These are phyloP conservation scores for Phalloptychus januarius DNA, from an alignment of 2,797 vertebrate genomes.

Conservation along the genomic window DNA sequence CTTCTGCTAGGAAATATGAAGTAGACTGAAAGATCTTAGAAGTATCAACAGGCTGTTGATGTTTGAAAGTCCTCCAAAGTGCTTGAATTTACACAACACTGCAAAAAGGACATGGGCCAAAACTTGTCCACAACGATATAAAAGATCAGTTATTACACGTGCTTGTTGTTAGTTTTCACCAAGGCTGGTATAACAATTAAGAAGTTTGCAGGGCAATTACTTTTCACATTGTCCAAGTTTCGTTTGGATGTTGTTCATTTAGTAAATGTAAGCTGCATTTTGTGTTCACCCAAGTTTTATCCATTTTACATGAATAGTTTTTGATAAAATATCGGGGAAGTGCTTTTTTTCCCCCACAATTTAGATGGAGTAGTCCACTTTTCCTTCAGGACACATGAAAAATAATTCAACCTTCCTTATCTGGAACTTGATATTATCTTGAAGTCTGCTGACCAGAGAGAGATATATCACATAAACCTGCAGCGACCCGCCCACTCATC, in stretches of 20 bases:
- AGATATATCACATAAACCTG: constrained; percentile 10
- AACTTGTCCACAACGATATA: neutral
- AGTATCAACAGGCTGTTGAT: neutral
- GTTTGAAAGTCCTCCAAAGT: neutral
- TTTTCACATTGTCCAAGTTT: neutral
- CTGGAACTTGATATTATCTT: constrained; percentile 17
- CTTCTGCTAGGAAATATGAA: neutral
- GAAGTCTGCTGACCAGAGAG: constrained; percentile 19
- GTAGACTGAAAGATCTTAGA: neutral
- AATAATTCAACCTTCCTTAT: constrained; percentile 2
- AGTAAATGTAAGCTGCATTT: neutral
- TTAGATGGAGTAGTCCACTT: neutral
- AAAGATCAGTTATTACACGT: neutral
- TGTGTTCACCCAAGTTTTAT: neutral
- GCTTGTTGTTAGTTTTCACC: neutral
- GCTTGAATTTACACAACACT: neutral
- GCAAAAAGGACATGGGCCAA: neutral
- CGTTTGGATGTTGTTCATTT: neutral
- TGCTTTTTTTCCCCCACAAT: neutral
- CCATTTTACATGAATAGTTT: neutral
- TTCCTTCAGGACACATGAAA: neutral
- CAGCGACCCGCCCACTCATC: constrained; percentile 18
- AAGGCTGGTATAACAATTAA: neutral
- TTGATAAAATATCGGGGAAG: neutral
- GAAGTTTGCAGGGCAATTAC: neutral